Base-by-base conservation (phyloP, 2,113 vertebrate species). In the Hippoglossus stenolepis region DNA sequence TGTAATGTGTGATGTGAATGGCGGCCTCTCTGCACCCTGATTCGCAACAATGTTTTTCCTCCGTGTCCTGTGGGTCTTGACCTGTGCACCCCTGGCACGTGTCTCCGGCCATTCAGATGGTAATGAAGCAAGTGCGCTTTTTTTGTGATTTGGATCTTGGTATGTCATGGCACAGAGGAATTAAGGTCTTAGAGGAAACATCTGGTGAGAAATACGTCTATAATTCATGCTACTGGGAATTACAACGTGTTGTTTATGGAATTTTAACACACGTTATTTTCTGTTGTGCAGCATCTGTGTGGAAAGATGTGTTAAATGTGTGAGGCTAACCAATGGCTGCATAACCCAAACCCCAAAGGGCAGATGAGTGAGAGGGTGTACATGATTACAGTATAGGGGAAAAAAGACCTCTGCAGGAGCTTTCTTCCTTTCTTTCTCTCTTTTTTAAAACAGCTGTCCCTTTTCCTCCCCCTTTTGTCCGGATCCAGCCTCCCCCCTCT, bases 1-100 rank as follows among this genome's bases (percentile, higher is more conserved):
- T 92, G 90, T 82, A 91, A 85, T 71, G 74, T 92, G 90, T 82
- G 90, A 85, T 71, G 74, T 86, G 82, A 90, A 89, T 51, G 72
- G 45, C 85, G 82, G 78, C 80, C 78, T 82, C 82, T 77, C 47
- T 17, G 14, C 47, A 70, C 85, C 78, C 73, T 80, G 65, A 70
- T 77, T 79, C 62, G 21, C 58, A 20, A 64, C 81, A 73, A 80
- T 85, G 86, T 88, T 88, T 84, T 78, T 65, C 59, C 78, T 84
- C 51, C 14, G 56, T 77, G 85, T 85, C 86, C 80, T 82, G 72
- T 66, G 80, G 79, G 80, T 87, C 81, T 70, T 92, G 92, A 92
- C 87, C 90, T 7, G 51, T 79, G 61, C 66, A 53, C 79, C 86
- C 67, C 82, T 72, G 85, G 85, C 88, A 90, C 90, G 90, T 90